Conservation (phyloP, 2,797 vertebrate genomes). For the Clamator glandarius region DNA sequence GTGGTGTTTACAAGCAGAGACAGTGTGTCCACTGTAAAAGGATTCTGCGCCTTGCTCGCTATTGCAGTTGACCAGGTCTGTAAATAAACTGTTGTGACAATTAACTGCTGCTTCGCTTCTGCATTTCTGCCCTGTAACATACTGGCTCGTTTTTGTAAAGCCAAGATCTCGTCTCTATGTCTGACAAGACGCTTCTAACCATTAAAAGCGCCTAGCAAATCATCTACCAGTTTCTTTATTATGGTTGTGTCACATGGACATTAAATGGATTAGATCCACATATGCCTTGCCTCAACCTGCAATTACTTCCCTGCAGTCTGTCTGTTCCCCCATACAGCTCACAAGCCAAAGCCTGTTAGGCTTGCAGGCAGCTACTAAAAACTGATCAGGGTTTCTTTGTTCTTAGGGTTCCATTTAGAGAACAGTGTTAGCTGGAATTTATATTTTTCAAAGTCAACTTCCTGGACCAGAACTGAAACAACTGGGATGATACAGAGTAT, state of each 20-base stretch:
- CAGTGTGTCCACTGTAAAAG: background rate
- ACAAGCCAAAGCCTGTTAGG: background rate
- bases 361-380: background rate
- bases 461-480: background rate
- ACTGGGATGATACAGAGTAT: background rate
- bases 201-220: background rate
- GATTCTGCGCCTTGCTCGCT: background rate
- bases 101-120: background rate
- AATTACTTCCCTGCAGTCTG: background rate
- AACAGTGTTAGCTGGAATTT: background rate
- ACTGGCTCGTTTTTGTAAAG: background rate
- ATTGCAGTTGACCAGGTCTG: background rate
- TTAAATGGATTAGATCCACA: background rate
- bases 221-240: background rate
- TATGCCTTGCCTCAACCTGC: background rate
- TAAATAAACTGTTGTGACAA: background rate
- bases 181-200: background rate
- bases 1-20: slow-evolving; percentile 27
- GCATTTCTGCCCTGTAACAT: background rate
- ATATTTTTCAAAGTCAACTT: background rate
- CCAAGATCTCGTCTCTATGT: background rate
- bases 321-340: background rate
- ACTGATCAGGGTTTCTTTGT: background rate
- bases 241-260: accelerated
- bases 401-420: background rate